phyloP scores from a whole-genome alignment of 1,140 invertebrate genomes.

The Lineus longissimus region DNA sequence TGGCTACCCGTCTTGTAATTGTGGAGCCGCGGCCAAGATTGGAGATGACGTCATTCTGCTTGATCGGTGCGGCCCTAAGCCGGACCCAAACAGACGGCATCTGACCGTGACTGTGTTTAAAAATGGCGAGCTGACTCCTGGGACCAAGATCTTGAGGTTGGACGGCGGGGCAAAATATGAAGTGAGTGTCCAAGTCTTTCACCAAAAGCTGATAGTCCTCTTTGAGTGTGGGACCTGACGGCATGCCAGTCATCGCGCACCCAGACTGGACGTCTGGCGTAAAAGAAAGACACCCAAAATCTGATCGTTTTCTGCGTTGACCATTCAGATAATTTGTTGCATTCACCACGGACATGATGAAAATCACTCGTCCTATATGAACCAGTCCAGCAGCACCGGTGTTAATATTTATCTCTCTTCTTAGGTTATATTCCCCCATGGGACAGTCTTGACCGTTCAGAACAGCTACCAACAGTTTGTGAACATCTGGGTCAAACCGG shows the following conservation, averaged over 20 bases:
- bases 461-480: neutral
- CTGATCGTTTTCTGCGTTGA: too few relatives aligned
- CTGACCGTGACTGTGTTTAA: slow-evolving; percentile 22
- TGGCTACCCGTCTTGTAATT: slow-evolving; percentile 38
- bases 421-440: neutral
- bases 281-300: too few relatives aligned
- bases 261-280: too few relatives aligned
- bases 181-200: neutral
- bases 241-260: too few relatives aligned
- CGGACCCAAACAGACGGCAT: neutral
- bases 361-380: neutral
- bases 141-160: slow-evolving; percentile 29
- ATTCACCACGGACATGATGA: too few relatives aligned
- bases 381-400: neutral
- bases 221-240: neutral
- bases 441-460: neutral
- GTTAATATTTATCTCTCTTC: neutral
- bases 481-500: neutral
- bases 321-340: too few relatives aligned
- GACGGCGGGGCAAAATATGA: slow-evolving; percentile 15
- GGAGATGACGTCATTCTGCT: slow-evolving; percentile 48
- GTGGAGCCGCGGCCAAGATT: slow-evolving; percentile 42
- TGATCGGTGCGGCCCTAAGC: slow-evolving; percentile 23
- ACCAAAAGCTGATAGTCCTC: neutral
- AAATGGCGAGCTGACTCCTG: slow-evolving; percentile 35